These are phyloP conservation scores for Apeira syringaria DNA, from an alignment of 2,888 invertebrate genomes.

Conservation along the genomic window DNA sequence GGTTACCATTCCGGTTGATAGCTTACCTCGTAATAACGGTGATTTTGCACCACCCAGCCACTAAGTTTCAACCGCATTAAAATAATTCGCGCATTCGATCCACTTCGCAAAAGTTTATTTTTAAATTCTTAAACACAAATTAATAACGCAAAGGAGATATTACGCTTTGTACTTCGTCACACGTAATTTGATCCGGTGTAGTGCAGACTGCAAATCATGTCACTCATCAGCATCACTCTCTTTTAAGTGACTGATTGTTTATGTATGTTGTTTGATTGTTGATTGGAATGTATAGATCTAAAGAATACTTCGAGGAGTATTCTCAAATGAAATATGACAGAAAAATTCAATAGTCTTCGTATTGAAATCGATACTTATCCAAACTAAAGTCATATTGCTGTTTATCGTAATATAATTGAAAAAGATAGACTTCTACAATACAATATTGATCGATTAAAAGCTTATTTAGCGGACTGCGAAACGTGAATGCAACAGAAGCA, in stretches of 20 bases:
- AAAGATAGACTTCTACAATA: slow-evolving; percentile 5
- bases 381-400: slow-evolving; percentile 13
- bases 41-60: slow-evolving; percentile 27
- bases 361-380: no score
- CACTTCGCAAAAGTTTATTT: slow-evolving; percentile 32
- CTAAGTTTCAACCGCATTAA: slow-evolving; percentile 38
- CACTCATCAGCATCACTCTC: no score
- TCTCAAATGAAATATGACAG: no score
- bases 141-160: slow-evolving; percentile 29
- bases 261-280: no score
- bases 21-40: slow-evolving; percentile 36
- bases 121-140: slow-evolving; percentile 26
- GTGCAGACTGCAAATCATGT: no score
- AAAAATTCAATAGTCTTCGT: no score
- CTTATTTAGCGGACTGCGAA: slow-evolving; percentile 18
- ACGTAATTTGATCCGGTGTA: slow-evolving; percentile 38
- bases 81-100: slow-evolving; percentile 46
- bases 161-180: slow-evolving; percentile 25
- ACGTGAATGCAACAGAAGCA: slow-evolving; percentile 19
- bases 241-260: no score
- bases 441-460: slow-evolving; percentile 21
- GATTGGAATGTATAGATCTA: no score
- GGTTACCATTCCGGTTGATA: slow-evolving; percentile 33
- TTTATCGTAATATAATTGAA: slow-evolving; percentile 19
- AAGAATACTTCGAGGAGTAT: no score